phyloP scores from a whole-genome alignment of 2,113 vertebrate species.

The Pseudorasbora parva region DNA sequence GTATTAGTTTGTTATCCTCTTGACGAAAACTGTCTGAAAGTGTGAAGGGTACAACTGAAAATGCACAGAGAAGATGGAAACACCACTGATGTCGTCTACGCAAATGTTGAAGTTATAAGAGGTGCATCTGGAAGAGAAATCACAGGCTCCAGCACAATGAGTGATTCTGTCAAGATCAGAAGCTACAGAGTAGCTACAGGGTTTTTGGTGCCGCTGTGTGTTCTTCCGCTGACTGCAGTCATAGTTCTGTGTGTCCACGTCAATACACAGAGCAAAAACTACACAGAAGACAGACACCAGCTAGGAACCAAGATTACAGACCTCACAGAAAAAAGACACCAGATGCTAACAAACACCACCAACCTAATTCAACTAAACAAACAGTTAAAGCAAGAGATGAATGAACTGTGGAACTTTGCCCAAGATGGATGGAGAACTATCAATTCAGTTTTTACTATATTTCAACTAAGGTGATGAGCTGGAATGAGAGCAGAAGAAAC shows the following conservation, averaged over 20 bases:
- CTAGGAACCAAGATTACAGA: no score
- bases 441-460: conserved; percentile 2
- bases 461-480: not conserved
- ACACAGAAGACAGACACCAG: not conserved
- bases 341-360: not conserved
- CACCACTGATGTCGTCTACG: not conserved
- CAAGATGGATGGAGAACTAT: not conserved
- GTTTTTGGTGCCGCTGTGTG: not conserved
- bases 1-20: not conserved
- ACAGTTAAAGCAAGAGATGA: not conserved
- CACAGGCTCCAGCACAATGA: not conserved
- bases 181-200: conserved; percentile 3
- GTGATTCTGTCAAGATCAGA: not conserved
- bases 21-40: not conserved
- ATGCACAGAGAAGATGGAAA: not conserved
- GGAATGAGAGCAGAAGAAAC: conserved; percentile 4
- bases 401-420: conserved; percentile 1
- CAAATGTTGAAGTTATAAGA: not conserved
- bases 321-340: not conserved
- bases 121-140: not conserved
- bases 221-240: conserved; percentile 15
- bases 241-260: not conserved
- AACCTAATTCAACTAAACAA: not conserved
- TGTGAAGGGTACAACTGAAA: not conserved
- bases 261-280: not conserved